A percentile compares a stretch with the other conserved stretches of the same genome.
Conservation (phyloP, 1,140 invertebrate species). For the Halyomorpha halys region DNA sequence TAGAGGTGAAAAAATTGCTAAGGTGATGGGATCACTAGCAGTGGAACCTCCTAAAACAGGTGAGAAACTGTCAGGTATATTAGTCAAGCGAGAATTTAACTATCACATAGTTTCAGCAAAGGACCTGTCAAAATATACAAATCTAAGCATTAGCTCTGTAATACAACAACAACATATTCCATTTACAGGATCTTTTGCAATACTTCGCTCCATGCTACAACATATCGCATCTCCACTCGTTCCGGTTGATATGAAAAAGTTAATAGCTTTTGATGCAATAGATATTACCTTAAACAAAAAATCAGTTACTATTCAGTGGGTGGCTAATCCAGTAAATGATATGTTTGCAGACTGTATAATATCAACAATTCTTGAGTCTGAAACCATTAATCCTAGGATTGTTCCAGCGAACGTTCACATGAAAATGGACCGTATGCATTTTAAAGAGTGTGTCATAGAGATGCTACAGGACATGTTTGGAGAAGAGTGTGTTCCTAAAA, state of each 20-base stretch:
- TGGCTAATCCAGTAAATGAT: constrained; percentile 87
- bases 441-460: constrained; percentile 84
- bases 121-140: constrained; percentile 93
- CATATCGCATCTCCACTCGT: constrained; percentile 76
- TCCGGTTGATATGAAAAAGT: constrained; percentile 58
- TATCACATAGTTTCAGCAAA: constrained; percentile 87
- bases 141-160: constrained; percentile 85
- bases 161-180: constrained; percentile 81
- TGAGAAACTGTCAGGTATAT: constrained; percentile 75
- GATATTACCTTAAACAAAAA: constrained; percentile 75
- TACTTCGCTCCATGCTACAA: constrained; percentile 72
- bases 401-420: constrained; percentile 48
- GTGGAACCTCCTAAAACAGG: constrained; percentile 68
- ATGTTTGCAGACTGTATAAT: constrained; percentile 96
- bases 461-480: constrained; percentile 78
- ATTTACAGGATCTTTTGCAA: constrained; percentile 64
- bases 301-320: constrained; percentile 79
- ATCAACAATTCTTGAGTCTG: constrained; percentile 67
- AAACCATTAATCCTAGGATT: constrained; percentile 47
- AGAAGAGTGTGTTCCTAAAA: constrained; percentile 84
- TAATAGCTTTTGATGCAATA: constrained; percentile 66
- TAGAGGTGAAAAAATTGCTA: constrained; percentile 47
- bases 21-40: constrained; percentile 83
- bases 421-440: constrained; percentile 75
- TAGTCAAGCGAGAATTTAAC: constrained; percentile 97